Conservation (phyloP, 64 coral and sea anemone species). For the Montipora sp. region DNA sequence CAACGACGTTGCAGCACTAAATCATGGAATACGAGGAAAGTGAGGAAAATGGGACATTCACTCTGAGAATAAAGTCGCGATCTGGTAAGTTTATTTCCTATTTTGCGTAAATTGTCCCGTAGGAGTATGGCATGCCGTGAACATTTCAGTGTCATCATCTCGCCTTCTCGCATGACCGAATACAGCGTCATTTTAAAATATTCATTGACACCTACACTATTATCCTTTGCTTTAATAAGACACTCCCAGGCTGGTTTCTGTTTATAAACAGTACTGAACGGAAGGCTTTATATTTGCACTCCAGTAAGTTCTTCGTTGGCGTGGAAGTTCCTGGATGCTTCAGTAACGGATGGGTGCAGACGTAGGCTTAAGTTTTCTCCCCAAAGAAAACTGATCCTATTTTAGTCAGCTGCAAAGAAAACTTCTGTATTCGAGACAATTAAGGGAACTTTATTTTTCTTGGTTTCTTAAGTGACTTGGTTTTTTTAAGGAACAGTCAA, state of each 20-base stretch:
- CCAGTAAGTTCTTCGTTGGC: not conserved
- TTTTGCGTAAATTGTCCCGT: not conserved
- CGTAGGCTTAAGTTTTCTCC: too few relatives aligned
- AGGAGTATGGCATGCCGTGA: not conserved
- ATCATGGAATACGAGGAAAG: constrained; percentile 47
- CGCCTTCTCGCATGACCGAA: constrained; percentile 34
- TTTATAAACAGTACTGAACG: constrained; percentile 9
- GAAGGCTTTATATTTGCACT: not conserved
- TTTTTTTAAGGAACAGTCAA: not conserved
- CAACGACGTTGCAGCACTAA: not conserved
- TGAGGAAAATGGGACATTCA: constrained; percentile 73
- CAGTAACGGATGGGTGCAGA: too few relatives aligned
- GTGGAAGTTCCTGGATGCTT: too few relatives aligned
- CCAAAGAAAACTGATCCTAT: constrained; percentile 1
- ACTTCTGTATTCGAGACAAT: constrained; percentile 2
- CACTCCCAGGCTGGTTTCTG: not conserved
- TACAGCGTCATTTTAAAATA: constrained; percentile 31
- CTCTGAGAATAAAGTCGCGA: constrained; percentile 65
- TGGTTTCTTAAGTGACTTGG: not conserved
- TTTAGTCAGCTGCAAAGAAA: constrained; percentile 31
- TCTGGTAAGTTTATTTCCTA: constrained; percentile 38
- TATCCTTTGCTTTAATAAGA: not conserved
- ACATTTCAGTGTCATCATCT: constrained; percentile 18
- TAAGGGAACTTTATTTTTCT: not conserved
- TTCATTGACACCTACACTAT: not conserved